Evolutionary conservation across 1,140 invertebrate genomes (phyloP).

Genomic region (Lycorma delicatula): DNA sequence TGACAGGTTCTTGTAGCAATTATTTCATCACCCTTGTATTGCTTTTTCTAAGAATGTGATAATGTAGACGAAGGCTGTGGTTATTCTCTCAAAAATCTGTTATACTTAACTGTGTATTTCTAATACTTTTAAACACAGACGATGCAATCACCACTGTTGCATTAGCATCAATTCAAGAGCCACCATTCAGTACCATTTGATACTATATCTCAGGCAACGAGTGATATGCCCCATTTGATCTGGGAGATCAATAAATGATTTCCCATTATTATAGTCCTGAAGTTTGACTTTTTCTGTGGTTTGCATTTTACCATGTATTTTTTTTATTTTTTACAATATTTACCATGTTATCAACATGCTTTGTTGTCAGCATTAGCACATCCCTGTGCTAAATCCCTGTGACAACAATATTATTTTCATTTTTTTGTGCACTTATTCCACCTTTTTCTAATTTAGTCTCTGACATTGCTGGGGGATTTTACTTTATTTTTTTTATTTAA

Average conservation of each 20-base stretch:
- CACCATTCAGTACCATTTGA: neutral
- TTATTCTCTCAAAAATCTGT: neutral
- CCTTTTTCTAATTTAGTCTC: neutral
- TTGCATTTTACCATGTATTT: too few relatives aligned
- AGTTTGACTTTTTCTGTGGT: neutral
- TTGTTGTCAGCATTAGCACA: neutral
- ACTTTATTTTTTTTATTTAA: neutral
- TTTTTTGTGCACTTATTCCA: neutral
- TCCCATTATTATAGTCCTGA: neutral
- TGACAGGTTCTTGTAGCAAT: neutral
- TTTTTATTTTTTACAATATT: neutral
- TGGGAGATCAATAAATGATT: neutral
- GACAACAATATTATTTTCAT: neutral
- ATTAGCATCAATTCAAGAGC: neutral
- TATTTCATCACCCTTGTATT: neutral
- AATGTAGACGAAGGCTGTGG: neutral
- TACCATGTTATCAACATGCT: neutral
- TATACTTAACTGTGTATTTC: too few relatives aligned
- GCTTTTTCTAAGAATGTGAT: neutral
- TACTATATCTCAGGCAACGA: neutral
- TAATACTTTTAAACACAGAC: neutral
- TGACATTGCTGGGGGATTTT: neutral
- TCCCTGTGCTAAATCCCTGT: neutral
- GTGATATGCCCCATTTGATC: neutral
- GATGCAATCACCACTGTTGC: neutral